These are phyloP conservation scores for Magallana angulata DNA, from an alignment of 1,140 invertebrate genomes.

Conservation along the genomic window DNA sequence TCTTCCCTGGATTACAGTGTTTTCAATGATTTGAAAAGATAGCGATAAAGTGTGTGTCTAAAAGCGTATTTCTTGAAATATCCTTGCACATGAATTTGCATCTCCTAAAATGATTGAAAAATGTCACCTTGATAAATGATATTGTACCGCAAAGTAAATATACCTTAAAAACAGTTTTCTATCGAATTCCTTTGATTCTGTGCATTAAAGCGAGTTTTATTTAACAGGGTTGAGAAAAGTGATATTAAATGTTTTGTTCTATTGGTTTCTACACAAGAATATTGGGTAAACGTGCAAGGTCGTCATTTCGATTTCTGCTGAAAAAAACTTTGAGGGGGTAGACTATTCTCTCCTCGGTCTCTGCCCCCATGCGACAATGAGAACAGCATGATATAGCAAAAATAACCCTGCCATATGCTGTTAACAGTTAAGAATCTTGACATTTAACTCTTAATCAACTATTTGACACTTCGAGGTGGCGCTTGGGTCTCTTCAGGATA, in stretches of 20 bases:
- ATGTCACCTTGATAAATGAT: neutral
- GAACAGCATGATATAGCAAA: neutral
- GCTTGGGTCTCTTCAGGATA: neutral
- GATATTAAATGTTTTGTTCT: neutral
- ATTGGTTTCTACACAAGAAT: neutral
- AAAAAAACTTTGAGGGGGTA: neutral
- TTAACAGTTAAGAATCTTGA: neutral
- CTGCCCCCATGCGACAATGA: neutral
- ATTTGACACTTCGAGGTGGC: conserved; percentile 2
- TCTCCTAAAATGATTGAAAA: neutral
- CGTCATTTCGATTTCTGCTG: neutral
- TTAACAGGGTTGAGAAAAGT: neutral
- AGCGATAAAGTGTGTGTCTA: neutral
- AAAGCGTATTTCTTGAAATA: neutral
- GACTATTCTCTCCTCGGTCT: neutral
- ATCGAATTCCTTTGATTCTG: neutral
- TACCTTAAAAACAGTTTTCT: neutral
- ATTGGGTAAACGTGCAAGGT: neutral
- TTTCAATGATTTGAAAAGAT: conserved; percentile 14
- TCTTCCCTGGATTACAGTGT: neutral
- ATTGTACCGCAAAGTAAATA: neutral
- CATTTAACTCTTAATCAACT: neutral
- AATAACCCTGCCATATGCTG: neutral
- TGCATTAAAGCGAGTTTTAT: neutral
- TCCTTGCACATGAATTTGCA: too few relatives aligned